Evolutionary conservation across 2,113 vertebrate genomes (phyloP), one percentile per base, ranked within the genome.

Genomic region (Gila orcuttii): DNA sequence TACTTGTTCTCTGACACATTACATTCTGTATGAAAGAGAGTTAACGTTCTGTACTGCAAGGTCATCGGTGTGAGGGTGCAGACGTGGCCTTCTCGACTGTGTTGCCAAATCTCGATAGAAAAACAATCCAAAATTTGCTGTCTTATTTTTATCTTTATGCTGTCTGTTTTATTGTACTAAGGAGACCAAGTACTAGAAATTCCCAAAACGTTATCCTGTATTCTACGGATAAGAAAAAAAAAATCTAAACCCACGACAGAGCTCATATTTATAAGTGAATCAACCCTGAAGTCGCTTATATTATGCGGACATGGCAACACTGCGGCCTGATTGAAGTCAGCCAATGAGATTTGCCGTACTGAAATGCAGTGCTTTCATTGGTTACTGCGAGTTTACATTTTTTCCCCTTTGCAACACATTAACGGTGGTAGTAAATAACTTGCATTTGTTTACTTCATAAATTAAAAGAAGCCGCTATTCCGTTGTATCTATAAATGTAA

Each of bases 31-130:
- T 17, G 19, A 60, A 36, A 62, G 31, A 15, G 5, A 15, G 21
- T 33, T 39, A 33, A 36, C 17, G 9, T 57, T 57, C 6, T 74
- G 33, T 42, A 21, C 55, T 62, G 33, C 57, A 79, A 79, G 78
- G 57, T 59, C 57, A 78, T 59, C 59, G 3, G 8, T 17, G 39
- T 19, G 42, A 23, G 12, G 7, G 13, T 66, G 79, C 42, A 33
- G 9, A 81, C 60, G 79, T 81, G 79, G 60, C 39, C 2, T 57
- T 36, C 11, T 42, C 6, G 23, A 1, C 6, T 50, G 15, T 73
- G 75, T 77, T 77, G 75, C 75, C 75, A 77, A 33, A 77, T 57
- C 75, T 31, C 50, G 3, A 19, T 33, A 55, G 5, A 52, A 76
- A 52, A 77, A 11, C 1, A 21, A 55, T 2, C 3, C 15, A 3